These are phyloP conservation scores for Actinernus sp. DNA, from an alignment of 92 coral and sea anemone genomes.

Conservation along the genomic window DNA sequence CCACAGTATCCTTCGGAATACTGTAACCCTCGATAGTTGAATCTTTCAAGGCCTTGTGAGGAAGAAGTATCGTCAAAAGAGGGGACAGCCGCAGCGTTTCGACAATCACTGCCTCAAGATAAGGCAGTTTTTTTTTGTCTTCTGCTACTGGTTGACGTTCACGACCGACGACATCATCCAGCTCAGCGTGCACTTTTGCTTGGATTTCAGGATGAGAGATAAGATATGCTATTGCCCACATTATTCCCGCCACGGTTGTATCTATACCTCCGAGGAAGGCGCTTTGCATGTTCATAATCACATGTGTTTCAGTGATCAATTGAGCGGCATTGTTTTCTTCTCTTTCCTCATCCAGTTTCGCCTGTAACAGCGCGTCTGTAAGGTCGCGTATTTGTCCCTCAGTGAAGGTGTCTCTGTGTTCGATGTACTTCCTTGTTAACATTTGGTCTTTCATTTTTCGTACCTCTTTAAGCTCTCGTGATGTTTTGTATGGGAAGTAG, in stretches of 20 bases:
- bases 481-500: constrained; percentile 49
- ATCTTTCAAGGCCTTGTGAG: constrained; percentile 57
- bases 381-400: constrained; percentile 31
- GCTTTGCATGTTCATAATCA: neutral
- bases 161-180: constrained; percentile 64
- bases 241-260: constrained; percentile 46
- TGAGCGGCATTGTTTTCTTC: constrained; percentile 25
- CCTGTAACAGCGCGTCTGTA: constrained; percentile 61
- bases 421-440: constrained; percentile 51
- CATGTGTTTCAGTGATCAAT: constrained; percentile 50
- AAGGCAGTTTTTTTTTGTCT: constrained; percentile 57
- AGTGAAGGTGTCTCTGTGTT: constrained; percentile 41
- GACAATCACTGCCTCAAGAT: constrained; percentile 52
- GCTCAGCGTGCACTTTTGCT: constrained; percentile 57
- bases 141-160: constrained; percentile 56
- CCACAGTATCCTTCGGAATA: constrained; percentile 71
- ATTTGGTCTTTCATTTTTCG: constrained; percentile 57
- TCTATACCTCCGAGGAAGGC: constrained; percentile 67
- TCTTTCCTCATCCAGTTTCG: constrained; percentile 40
- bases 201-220: constrained; percentile 57
- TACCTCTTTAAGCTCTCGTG: constrained; percentile 53
- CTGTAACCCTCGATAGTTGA: constrained; percentile 44
- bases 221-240: constrained; percentile 58
- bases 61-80: constrained; percentile 47
- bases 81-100: constrained; percentile 47